Conservation (phyloP, 2,797 vertebrate species). For the Tympanoctomys barrerae region DNA sequence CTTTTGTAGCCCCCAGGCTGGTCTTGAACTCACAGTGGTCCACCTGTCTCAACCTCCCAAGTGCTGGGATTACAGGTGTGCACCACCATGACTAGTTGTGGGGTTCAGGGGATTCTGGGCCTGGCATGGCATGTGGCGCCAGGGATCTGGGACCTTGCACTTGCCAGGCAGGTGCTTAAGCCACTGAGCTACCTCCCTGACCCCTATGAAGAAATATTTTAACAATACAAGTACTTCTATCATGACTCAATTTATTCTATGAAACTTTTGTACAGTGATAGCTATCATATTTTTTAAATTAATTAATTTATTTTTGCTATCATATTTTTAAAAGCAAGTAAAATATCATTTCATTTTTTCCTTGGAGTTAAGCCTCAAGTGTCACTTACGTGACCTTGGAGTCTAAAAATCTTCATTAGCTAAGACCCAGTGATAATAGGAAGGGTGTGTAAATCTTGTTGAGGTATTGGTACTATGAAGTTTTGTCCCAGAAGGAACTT, state of each 20-base stretch:
- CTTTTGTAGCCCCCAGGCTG: no score
- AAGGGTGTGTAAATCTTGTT: accelerated
- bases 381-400: background rate
- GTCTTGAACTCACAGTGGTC: no score
- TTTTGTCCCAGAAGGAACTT: background rate
- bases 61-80: no score
- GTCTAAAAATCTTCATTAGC: background rate
- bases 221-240: background rate
- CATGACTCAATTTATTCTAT: background rate
- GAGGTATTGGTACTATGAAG: background rate
- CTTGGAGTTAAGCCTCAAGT: background rate
- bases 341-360: background rate
- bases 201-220: background rate
- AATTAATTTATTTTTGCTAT: background rate
- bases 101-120: no score
- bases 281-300: background rate
- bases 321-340: background rate
- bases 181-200: no score
- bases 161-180: no score
- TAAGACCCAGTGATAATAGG: background rate
- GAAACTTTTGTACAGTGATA: background rate
- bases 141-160: no score
- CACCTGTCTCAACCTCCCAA: no score
- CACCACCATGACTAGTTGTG: no score
- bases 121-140: no score